phyloP scores from a whole-genome alignment of 2,113 vertebrate genomes.

The Scatophagus argus region DNA sequence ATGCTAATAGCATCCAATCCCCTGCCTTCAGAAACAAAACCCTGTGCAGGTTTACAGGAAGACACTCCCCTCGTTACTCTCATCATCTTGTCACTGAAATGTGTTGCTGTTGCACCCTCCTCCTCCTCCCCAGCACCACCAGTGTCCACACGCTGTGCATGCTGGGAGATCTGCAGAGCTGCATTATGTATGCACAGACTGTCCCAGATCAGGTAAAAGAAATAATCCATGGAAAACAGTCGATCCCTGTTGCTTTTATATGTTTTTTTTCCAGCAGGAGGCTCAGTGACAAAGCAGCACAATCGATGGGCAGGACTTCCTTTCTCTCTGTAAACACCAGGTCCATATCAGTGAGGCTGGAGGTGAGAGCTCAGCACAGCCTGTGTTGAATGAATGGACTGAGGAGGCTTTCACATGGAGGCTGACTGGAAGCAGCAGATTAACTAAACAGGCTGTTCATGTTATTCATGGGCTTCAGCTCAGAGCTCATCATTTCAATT shows the following conservation, averaged over 20 bases:
- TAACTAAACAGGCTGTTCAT: constrained; percentile 30
- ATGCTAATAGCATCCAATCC: no score
- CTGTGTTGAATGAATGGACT: constrained; percentile 3
- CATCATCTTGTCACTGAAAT: background rate
- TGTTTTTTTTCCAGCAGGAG: constrained; percentile 20
- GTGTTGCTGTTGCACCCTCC: background rate
- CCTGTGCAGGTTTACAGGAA: no score
- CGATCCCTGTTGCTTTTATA: background rate
- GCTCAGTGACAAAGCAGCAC: constrained; percentile 33
- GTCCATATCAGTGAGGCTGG: constrained; percentile 21
- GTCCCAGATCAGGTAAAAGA: no score
- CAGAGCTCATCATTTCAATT: constrained; percentile 20
- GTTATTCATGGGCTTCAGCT: constrained; percentile 33
- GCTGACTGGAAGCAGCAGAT: background rate
- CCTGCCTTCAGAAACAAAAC: no score
- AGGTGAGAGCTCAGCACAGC: constrained; percentile 16
- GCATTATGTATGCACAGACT: no score
- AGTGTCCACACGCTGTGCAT: background rate
- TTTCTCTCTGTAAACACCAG: constrained; percentile 22
- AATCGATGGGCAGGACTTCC: constrained; percentile 7
- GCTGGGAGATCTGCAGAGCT: background rate
- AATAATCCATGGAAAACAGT: no score
- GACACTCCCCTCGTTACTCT: no score
- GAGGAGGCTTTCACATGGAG: constrained; percentile 10
- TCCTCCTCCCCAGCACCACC: background rate